Percentiles rank a stretch among this genome's conserved stretches.
Conservation (phyloP, 1,140 invertebrate genomes). For the Listronotus oregonensis region DNA sequence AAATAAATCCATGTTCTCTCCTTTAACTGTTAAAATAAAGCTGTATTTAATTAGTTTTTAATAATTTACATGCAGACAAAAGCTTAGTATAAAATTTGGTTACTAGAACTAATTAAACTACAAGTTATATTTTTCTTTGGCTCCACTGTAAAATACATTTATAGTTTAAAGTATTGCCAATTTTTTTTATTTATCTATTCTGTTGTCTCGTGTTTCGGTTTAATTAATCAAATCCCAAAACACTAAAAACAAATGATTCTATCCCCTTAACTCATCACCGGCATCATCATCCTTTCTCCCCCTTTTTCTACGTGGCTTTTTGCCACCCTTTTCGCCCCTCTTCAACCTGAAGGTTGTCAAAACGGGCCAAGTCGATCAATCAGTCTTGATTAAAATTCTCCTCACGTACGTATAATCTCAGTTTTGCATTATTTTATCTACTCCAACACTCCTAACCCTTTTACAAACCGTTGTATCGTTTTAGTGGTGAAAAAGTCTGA, state of each 20-base stretch:
- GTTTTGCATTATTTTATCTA: constrained; percentile 54
- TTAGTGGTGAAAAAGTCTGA: too few relatives aligned
- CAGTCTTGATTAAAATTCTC: constrained; percentile 54
- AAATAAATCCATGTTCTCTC: too few relatives aligned
- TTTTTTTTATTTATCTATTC: too few relatives aligned
- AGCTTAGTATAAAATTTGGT: too few relatives aligned
- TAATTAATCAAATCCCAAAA: constrained; percentile 38
- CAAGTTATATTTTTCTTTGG: too few relatives aligned
- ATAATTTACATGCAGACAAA: too few relatives aligned
- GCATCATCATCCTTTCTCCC: constrained; percentile 27
- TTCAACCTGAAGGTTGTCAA: constrained; percentile 38
- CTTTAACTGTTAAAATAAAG: too few relatives aligned
- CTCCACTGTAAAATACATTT: too few relatives aligned
- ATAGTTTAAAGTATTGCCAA: too few relatives aligned
- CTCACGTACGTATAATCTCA: constrained; percentile 55
- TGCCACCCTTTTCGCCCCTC: not conserved
- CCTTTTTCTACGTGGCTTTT: constrained; percentile 15
- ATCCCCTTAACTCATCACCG: constrained; percentile 37
- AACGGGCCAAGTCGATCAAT: constrained; percentile 51
- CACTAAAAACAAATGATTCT: constrained; percentile 37
- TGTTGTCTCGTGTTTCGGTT: constrained; percentile 7
- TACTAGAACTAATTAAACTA: too few relatives aligned
- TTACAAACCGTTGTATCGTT: constrained; percentile 7
- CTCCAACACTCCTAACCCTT: constrained; percentile 43
- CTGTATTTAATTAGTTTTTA: too few relatives aligned